Conservation (phyloP, 2,888 invertebrate species). For the Teleogryllus oceanicus region DNA sequence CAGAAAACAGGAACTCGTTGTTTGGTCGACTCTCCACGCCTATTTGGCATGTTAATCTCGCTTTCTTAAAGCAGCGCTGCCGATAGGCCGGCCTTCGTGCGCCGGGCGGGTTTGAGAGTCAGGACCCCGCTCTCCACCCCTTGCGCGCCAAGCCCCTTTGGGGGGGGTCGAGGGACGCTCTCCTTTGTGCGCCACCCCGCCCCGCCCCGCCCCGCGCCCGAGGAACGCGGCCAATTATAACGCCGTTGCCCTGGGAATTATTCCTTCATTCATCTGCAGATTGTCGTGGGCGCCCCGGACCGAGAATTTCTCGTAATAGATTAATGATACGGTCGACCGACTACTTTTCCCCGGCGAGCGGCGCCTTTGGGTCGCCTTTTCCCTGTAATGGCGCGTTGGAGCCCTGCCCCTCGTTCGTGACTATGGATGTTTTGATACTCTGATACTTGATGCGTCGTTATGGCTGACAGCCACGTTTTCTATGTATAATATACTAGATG, state of each 20-base stretch:
- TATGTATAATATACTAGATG: too few species aligned
- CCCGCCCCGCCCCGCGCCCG: background rate
- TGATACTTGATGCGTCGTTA: too few species aligned
- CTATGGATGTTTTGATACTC: too few species aligned
- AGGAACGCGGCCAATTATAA: background rate
- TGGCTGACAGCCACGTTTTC: too few species aligned
- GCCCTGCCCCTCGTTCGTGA: too few species aligned
- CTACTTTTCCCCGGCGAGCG: background rate
- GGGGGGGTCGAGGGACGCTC: background rate
- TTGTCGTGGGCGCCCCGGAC: background rate
- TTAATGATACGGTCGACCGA: constrained; percentile 9
- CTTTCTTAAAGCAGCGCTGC: background rate
- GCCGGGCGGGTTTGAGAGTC: background rate
- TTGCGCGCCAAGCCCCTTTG: background rate
- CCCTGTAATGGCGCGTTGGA: background rate
- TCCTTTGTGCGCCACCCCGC: background rate
- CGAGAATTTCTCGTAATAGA: background rate
- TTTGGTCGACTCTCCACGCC: background rate
- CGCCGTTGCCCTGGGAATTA: background rate
- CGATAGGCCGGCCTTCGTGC: background rate
- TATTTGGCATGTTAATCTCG: background rate
- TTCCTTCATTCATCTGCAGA: background rate
- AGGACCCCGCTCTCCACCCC: too few species aligned
- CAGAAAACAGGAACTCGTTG: too few species aligned
- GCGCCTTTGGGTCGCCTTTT: background rate